Evolutionary conservation across 2,797 vertebrate genomes (phyloP).

Genomic region (Danio aesculapii): DNA sequence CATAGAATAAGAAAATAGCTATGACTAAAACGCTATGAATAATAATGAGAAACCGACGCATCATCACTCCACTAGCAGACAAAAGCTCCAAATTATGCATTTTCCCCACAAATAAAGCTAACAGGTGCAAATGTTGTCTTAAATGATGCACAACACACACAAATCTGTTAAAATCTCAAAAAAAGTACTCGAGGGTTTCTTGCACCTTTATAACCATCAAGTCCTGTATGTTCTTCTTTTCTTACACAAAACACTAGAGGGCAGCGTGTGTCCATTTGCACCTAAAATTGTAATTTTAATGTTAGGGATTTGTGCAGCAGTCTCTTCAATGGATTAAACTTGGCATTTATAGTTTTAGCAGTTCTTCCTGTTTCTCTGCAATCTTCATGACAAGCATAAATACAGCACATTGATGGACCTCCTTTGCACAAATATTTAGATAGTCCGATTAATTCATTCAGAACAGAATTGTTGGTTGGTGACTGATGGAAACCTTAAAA

Average conservation of each 20-base stretch:
- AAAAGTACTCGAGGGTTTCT: too few relatives aligned
- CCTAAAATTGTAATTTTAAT: not conserved
- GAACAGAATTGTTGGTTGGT: not conserved
- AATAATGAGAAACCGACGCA: too few relatives aligned
- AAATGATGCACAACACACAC: too few relatives aligned
- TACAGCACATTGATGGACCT: not conserved
- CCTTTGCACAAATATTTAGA: not conserved
- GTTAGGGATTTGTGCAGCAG: not conserved
- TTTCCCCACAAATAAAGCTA: too few relatives aligned
- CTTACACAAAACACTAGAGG: constrained; percentile 52
- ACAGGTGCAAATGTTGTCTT: too few relatives aligned
- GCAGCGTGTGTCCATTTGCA: constrained; percentile 35
- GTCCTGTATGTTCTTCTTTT: not conserved
- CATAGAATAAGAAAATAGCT: too few relatives aligned
- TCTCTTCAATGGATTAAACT: not conserved
- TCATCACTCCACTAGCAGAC: too few relatives aligned
- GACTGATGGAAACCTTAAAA: constrained; percentile 3
- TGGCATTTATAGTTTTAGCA: constrained; percentile 1
- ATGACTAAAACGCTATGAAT: too few relatives aligned
- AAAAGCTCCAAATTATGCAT: too few relatives aligned
- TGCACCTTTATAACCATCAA: not conserved
- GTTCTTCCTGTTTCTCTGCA: not conserved
- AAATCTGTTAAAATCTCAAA: too few relatives aligned
- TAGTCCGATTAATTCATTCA: not conserved
- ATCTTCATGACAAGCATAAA: not conserved